Conservation (phyloP, 2,113 vertebrate genomes). For the Crotophaga sulcirostris region DNA sequence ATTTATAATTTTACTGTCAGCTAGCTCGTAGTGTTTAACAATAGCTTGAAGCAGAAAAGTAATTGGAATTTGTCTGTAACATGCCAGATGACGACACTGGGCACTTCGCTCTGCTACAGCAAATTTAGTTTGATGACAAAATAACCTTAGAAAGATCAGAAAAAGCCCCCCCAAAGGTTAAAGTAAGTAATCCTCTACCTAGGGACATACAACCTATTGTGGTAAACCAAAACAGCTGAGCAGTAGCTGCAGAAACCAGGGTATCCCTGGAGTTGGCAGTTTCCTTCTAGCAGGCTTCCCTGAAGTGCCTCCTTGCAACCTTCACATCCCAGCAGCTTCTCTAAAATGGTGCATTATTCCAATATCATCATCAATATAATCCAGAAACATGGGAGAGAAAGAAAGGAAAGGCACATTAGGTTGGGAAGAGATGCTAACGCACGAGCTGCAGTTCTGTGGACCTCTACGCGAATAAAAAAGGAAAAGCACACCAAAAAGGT, state of each 20-base stretch:
- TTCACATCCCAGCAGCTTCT: not conserved
- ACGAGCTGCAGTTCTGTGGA: not conserved
- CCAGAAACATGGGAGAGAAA: not conserved
- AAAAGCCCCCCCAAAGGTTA: constrained; percentile 38
- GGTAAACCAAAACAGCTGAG: not conserved
- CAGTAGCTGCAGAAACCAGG: not conserved
- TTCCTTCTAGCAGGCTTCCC: not conserved
- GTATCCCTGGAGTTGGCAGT: not conserved
- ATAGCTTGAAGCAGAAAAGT: constrained; percentile 85
- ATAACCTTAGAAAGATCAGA: constrained; percentile 70
- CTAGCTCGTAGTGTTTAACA: constrained; percentile 86
- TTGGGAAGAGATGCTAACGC: not conserved
- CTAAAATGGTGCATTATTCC: not conserved
- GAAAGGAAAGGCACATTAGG: not conserved
- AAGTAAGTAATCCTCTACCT: not conserved
- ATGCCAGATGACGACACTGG: constrained; percentile 81
- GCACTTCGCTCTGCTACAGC: constrained; percentile 74
- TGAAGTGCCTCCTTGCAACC: not conserved
- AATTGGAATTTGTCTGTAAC: constrained; percentile 88
- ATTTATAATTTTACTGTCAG: constrained; percentile 92
- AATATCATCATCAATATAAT: not conserved
- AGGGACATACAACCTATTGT: not conserved
- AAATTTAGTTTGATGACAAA: constrained; percentile 81
- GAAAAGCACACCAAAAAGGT: not conserved
- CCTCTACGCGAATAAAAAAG: not conserved